Base-by-base conservation (phyloP, 2,888 invertebrate genomes). In the Neria commutata region DNA sequence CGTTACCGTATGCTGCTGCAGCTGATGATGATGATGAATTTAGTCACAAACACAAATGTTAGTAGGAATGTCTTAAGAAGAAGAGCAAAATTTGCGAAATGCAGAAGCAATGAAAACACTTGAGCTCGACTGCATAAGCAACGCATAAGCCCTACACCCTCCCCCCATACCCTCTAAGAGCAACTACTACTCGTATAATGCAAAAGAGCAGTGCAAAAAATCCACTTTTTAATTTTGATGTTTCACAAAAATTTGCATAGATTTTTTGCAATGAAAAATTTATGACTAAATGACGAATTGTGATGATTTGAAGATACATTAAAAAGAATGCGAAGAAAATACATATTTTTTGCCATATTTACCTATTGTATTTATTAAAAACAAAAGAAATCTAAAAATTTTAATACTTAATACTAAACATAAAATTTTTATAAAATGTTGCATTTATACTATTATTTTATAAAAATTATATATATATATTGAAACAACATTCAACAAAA, bases 251-350 rank as follows among this genome's bases (percentile, higher is more conserved):
- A 70, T 77, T 78, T 77, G 72, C 77, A 69, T 77, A 74, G 77
- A 72, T 77, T 77, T 77, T 77, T 77, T 74, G 67, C 61, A 67
- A 34, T 54, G 66, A 76, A 77, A 77, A 77, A 75, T 74, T 78
- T 78, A 74, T 76, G 67, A 71, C 73, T 78, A 77, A 77, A 76
- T 77, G 72, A 65, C 53, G 48, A 63, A 67, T n/a, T 74, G 76
- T 66, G 71, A 70, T 64, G 64, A 49, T 64, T 25, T 25, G 4
- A 26, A 10, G 53, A 61, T 59, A 61, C 14, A 21, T 45, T 2
- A 19, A 17, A 57, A 62, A 59, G 58, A 60, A 60, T 47, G 61
- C 17, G 56, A 62, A 60, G 58, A 61, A 59, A 48, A 64, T 53
- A 61, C 54, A 45, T 37, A 40, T 65, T 67, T n/a, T 65, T 67